Base-by-base conservation (phyloP, 2,797 vertebrate species). In the Anabacerthia variegaticeps region DNA sequence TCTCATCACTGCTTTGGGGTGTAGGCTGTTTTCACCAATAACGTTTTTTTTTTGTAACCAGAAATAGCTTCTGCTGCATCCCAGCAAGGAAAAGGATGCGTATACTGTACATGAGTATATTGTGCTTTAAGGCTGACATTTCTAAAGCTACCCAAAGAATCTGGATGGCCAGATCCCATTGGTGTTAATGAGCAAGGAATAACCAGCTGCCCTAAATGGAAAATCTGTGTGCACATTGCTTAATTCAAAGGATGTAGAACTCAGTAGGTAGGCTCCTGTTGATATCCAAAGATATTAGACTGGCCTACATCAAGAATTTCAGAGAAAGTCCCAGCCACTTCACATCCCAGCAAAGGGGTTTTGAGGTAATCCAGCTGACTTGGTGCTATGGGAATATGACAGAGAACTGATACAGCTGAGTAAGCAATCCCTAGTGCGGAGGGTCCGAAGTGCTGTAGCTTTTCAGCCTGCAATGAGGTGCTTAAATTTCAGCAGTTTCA, bases 1-100 rank as follows among this genome's bases (percentile, higher is more conserved):
- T 79, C 73, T 95, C 72, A 75, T 92, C 69, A 24, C 55, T 48
- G 69, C 96, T 91, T 68, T 81, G 65, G 76, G 32, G 36, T 54
- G 27, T 8, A 20, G 72, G 63, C 86, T 83, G 74, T 62, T 96
- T 93, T 92, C 41, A 49, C 61, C 36, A 28, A 52, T 79, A 92
- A 58, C 61, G 65, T 22, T 54, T 54, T 44, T 44, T 82, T 84
- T 41, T 80, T 82, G 56, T 68, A 77, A 62, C 16, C 20, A 91
- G 75, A 73, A 94, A 55, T 44, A 68, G 30, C 54, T 91, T n/a
- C 28, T 78, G 51, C 52, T 74, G 43, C 65, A 72, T 68, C 46
- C 52, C 65, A 91, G 56, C 56, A 80, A 75, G 80, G 41, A 85
- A 80, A 76, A 74, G n/a, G 36, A 76, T 12, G 12, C 0, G 1